Conservation (phyloP, 2,113 vertebrate species). For the Syngnathoides biaculeatus region DNA sequence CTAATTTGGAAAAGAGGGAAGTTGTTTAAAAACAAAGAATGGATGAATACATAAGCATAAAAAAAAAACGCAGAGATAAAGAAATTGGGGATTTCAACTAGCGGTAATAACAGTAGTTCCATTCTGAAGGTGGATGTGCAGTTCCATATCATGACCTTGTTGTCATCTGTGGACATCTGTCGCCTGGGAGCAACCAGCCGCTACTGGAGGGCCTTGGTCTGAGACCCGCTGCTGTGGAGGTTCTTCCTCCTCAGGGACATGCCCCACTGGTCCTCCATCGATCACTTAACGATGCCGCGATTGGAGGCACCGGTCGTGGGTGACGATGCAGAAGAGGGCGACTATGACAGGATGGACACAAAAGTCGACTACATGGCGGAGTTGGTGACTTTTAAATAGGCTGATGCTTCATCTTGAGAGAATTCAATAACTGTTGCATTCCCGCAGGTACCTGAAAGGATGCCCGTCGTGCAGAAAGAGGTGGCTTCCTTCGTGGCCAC, state of each 20-base stretch:
- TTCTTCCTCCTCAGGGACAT: constrained; percentile 85
- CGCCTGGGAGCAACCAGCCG: constrained; percentile 79
- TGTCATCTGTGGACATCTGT: constrained; percentile 84
- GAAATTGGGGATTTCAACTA: background rate
- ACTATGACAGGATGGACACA: constrained; percentile 6
- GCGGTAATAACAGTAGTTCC: background rate
- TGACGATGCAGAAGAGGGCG: constrained; percentile 43
- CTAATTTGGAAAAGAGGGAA: too few species aligned
- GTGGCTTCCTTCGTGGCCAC: constrained; percentile 68
- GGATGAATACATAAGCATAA: background rate
- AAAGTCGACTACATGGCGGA: constrained; percentile 83
- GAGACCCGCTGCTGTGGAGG: constrained; percentile 87
- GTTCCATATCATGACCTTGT: constrained; percentile 85
- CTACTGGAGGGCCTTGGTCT: constrained; percentile 84
- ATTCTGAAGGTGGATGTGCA: constrained; percentile 79
- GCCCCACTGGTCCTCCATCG: constrained; percentile 81
- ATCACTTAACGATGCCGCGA: constrained; percentile 83
- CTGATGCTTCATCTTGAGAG: background rate
- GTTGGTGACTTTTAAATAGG: constrained; percentile 67
- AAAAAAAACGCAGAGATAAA: background rate
- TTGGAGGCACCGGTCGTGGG: constrained; percentile 74
- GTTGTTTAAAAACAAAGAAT: too few species aligned
- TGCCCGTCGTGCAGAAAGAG: constrained; percentile 78
- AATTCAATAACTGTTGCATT: constrained; percentile 10
- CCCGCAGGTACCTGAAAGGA: constrained; percentile 83